These are phyloP conservation scores for Seira sanloemensis DNA, from an alignment of 2,888 invertebrate genomes.

Conservation along the genomic window DNA sequence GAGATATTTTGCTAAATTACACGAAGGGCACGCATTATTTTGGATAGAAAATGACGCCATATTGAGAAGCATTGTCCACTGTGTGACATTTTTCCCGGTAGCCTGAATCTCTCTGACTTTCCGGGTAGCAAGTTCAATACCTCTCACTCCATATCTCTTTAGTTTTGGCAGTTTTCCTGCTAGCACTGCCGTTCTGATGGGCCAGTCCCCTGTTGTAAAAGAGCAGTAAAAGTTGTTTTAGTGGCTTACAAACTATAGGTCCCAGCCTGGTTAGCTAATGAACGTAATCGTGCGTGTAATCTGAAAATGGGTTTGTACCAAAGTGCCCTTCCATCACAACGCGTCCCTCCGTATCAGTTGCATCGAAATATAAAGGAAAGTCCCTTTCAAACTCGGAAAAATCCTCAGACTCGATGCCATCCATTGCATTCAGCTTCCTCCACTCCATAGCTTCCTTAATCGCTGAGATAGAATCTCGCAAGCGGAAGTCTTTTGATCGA, in stretches of 20 bases:
- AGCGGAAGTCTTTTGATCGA: conserved; percentile 17
- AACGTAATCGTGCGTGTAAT: no score
- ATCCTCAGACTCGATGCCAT: conserved; percentile 30
- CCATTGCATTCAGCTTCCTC: conserved; percentile 24
- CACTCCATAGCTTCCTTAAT: conserved; percentile 32
- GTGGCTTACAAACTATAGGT: no score
- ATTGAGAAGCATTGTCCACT: conserved; percentile 49
- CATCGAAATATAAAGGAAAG: conserved; percentile 47
- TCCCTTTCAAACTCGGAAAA: conserved; percentile 41
- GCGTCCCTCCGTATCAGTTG: conserved; percentile 16
- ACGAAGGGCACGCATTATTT: not conserved
- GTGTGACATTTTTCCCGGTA: conserved; percentile 36
- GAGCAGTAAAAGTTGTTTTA: no score
- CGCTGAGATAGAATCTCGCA: conserved; percentile 20
- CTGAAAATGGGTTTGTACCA: no score
- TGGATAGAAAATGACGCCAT: conserved; percentile 31
- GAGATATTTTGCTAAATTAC: no score
- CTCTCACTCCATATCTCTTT: conserved; percentile 34
- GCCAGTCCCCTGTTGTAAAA: conserved; percentile 45
- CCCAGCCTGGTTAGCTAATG: no score
- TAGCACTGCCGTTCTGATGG: conserved; percentile 9
- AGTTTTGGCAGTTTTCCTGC: conserved; percentile 30
- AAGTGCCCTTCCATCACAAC: conserved; percentile 31
- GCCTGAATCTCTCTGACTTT: conserved; percentile 28
- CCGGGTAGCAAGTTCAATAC: conserved; percentile 33